Evolutionary conservation across 2,888 invertebrate genomes (phyloP), one percentile per base, ranked within the genome.

Genomic region (Ichneumoninae sp.): DNA sequence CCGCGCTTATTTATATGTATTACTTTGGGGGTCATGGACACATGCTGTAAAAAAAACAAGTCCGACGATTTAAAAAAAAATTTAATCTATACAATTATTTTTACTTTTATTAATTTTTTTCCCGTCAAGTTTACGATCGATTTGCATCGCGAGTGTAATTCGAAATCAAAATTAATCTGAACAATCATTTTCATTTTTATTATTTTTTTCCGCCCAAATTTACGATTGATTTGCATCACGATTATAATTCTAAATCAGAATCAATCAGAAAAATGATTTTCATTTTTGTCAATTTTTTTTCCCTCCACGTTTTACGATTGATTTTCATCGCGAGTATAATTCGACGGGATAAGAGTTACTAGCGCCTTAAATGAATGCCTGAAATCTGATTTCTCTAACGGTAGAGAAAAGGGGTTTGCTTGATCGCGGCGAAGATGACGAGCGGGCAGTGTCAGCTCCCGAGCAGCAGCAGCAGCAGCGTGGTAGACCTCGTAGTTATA

Each of bases 371-470:
- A 44, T 16, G 0, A 16, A 13, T 44, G 44, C 16, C 44, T 47
- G 60, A 60, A 79, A 71, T 62, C 57, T 69, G 75, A 81, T 81
- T 80, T 70, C 1, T 50, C 44, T 70, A 80, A 75, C 68, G 74
- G 69, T 70, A 19, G 44, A 72, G 68, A 36, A 50, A 74, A 68
- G 72, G 80, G 57, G 3, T 57, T 57, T 44, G 66, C 72, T 74
- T 44, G 66, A 57, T 72, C 72, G 44, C 72, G 44, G n/a, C 47
- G 54, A 71, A 30, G 65, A 79, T 52, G 66, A 80, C 26, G 77
- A 77, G 22, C 30, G 26, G n/a, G 50, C 19, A 40, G 44, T 22
- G 22, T 19, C 19, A 62, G 69, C 57, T 75, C 26, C 44, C 22
- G 40, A 74, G n/a, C 30, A 50, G 65, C 40, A 62, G 44, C 40